Percentiles rank a stretch among this genome's conserved stretches.
These are phyloP conservation scores for Philopedon plagiatum DNA, from an alignment of 2,888 invertebrate genomes.

Conservation along the genomic window DNA sequence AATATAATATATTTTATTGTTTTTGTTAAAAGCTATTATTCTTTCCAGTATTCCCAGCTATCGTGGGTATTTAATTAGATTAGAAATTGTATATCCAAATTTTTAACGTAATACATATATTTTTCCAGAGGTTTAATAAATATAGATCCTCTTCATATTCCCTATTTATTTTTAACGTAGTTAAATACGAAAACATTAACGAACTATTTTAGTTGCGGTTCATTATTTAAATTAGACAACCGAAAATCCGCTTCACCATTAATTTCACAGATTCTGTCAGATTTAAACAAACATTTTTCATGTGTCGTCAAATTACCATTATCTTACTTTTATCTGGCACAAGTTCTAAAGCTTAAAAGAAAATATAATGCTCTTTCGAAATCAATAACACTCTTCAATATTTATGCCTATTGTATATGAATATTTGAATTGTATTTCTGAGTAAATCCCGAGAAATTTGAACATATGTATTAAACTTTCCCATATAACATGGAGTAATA, in stretches of 20 bases:
- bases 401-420: not conserved
- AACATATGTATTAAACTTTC: too few relatives aligned
- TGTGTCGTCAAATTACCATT: not conserved
- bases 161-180: not conserved
- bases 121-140: not conserved
- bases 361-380: not conserved
- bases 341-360: not conserved
- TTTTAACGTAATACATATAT: not conserved
- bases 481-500: too few relatives aligned
- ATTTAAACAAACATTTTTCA: slow-evolving; percentile 12
- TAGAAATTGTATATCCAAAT: too few relatives aligned
- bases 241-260: not conserved
- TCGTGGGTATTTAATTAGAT: too few relatives aligned
- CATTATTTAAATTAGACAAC: slow-evolving; percentile 24
- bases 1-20: too few relatives aligned
- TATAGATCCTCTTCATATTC: too few relatives aligned
- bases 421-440: too few relatives aligned
- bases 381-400: not conserved
- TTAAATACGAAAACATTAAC: not conserved
- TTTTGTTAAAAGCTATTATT: too few relatives aligned
- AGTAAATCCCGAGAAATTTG: too few relatives aligned
- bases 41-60: too few relatives aligned
- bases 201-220: slow-evolving; percentile 1
- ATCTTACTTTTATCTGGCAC: slow-evolving; percentile 17
- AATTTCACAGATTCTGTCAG: slow-evolving; percentile 8